A percentile compares a stretch with the other conserved stretches of the same genome.
Conservation (phyloP, 2,113 vertebrate genomes). For the Quiscalus mexicanus region DNA sequence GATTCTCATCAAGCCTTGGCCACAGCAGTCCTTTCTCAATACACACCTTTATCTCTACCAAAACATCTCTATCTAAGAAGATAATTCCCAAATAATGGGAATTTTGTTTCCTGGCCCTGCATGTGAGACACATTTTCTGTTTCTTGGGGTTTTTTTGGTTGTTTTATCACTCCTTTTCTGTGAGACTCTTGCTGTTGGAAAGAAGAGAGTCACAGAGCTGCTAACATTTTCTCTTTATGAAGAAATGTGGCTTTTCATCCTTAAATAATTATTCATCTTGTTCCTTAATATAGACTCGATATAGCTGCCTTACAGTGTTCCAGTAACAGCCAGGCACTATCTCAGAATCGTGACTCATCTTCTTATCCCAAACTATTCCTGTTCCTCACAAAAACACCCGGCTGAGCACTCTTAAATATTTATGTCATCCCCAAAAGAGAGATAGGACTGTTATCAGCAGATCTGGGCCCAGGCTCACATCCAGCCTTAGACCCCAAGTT, state of each 20-base stretch:
- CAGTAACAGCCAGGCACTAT: constrained; percentile 12
- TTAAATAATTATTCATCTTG: constrained; percentile 19
- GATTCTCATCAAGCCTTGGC: neutral
- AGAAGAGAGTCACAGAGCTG: neutral
- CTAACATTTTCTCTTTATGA: neutral
- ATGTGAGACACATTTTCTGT: neutral
- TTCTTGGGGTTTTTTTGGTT: neutral
- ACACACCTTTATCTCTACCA: neutral
- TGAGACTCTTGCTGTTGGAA: neutral
- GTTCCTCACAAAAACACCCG: constrained; percentile 5
- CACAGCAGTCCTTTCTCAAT: neutral
- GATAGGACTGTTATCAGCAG: neutral
- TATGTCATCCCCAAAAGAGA: neutral
- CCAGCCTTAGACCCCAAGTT: neutral
- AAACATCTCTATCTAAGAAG: neutral
- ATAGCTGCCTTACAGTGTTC: neutral
- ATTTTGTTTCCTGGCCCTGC: neutral
- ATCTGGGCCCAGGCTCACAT: neutral
- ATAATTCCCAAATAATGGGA: neutral
- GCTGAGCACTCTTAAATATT: constrained; percentile 9
- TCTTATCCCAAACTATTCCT: constrained; percentile 20
- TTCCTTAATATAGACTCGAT: neutral
- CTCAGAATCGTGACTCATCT: neutral
- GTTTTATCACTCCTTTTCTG: neutral
- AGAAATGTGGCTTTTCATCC: constrained; percentile 25